phyloP scores from a whole-genome alignment of 1,140 invertebrate species.

The Drosophila bipectinata region DNA sequence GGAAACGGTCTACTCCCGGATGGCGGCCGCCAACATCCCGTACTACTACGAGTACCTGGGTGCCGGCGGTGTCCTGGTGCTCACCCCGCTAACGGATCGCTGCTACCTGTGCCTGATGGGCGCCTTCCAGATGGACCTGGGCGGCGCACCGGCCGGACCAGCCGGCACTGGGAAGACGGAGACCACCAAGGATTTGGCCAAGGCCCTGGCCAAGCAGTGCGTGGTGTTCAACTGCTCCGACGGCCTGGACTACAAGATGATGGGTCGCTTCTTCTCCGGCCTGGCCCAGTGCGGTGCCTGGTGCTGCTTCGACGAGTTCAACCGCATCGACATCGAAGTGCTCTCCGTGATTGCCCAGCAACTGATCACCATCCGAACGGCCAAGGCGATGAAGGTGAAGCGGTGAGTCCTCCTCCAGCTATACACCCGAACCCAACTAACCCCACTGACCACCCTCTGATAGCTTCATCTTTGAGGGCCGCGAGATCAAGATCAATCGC shows the following conservation, averaged over 20 bases:
- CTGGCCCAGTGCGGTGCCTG: conserved; percentile 94
- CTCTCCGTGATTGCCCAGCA: conserved; percentile 95
- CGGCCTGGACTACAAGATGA: conserved; percentile 93
- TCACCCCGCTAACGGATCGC: conserved; percentile 92
- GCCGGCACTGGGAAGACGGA: conserved; percentile 97
- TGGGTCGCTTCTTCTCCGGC: conserved; percentile 94
- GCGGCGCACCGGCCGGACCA: conserved; percentile 94
- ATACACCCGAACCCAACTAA: neutral
- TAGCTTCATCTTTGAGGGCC: conserved; percentile 95
- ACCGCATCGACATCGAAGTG: conserved; percentile 95
- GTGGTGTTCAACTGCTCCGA: conserved; percentile 97
- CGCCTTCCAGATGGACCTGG: conserved; percentile 92
- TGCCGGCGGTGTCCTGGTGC: conserved; percentile 91
- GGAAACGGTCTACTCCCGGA: conserved; percentile 90
- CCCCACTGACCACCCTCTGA: neutral
- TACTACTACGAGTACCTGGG: conserved; percentile 98
- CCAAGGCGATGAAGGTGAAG: conserved; percentile 87
- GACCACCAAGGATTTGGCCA: conserved; percentile 96
- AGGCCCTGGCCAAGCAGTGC: conserved; percentile 93
- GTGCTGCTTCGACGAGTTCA: conserved; percentile 97
- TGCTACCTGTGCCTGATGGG: conserved; percentile 95
- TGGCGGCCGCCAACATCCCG: conserved; percentile 90
- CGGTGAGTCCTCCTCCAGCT: conserved; percentile 79
- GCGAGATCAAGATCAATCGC: conserved; percentile 93
- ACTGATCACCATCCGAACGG: conserved; percentile 91